Evolutionary conservation across 2,797 vertebrate species (phyloP).

Genomic region (Chaunax sp.): DNA sequence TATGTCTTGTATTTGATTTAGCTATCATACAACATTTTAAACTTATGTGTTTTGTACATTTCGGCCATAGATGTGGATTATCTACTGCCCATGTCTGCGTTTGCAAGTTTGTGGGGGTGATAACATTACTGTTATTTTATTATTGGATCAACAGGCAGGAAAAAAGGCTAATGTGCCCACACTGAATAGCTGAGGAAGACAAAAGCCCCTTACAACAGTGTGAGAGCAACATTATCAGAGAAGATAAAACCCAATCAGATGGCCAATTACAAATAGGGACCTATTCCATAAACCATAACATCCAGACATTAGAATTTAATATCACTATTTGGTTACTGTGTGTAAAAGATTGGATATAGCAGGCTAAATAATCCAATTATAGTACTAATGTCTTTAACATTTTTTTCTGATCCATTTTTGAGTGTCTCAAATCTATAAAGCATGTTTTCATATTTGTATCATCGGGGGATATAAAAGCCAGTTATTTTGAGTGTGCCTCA

Average conservation of each 20-base stretch:
- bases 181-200: constrained; percentile 53
- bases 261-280: constrained; percentile 43
- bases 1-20: constrained; percentile 16
- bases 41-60: background rate
- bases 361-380: background rate
- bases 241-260: constrained; percentile 51
- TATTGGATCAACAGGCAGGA: constrained; percentile 70
- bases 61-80: constrained; percentile 21
- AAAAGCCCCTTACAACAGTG: constrained; percentile 50
- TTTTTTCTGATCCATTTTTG: background rate
- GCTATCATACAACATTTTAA: constrained; percentile 1
- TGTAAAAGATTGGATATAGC: constrained; percentile 2
- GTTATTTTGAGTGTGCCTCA: background rate
- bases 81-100: constrained; percentile 4
- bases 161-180: constrained; percentile 60
- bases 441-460: background rate
- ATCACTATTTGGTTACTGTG: constrained; percentile 31
- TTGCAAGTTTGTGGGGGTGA: constrained; percentile 31
- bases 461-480: background rate
- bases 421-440: constrained; percentile 3
- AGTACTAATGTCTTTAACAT: background rate
- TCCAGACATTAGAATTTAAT: constrained; percentile 13
- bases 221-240: constrained; percentile 52
- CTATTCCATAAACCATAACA: constrained; percentile 40
- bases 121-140: constrained; percentile 53